These are phyloP conservation scores for Lepeophtheirus salmonis DNA, from an alignment of 1,140 invertebrate genomes.

Conservation along the genomic window DNA sequence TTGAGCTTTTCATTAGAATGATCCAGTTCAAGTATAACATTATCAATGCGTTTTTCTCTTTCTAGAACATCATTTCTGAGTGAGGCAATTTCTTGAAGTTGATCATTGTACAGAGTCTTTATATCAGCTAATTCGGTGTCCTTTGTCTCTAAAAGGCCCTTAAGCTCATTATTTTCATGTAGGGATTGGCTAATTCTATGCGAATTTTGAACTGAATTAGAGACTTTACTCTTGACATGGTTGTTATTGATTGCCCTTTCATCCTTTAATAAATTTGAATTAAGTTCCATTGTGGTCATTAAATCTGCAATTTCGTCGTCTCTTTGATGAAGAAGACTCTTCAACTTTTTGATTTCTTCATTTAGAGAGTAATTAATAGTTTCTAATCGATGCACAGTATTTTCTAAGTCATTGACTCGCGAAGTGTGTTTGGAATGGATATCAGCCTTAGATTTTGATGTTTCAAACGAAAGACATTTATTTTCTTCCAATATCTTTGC, in stretches of 20 bases:
- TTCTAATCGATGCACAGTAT: neutral
- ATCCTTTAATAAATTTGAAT: neutral
- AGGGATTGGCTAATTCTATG: neutral
- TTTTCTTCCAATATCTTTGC: neutral
- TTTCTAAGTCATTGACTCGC: neutral
- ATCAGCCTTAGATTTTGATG: neutral
- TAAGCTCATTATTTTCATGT: neutral
- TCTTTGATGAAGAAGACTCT: neutral
- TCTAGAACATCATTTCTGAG: neutral
- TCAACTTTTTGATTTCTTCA: neutral
- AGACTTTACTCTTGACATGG: neutral
- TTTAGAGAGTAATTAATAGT: neutral
- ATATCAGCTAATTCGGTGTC: neutral
- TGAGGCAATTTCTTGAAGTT: neutral
- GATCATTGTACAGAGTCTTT: neutral
- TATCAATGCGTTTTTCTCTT: neutral
- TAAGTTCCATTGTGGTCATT: neutral
- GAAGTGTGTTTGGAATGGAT: neutral
- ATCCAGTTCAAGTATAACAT: neutral
- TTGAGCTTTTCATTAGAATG: neutral
- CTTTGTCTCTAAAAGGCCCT: neutral
- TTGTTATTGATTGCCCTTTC: too few relatives aligned
- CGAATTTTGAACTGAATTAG: neutral
- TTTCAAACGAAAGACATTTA: neutral
- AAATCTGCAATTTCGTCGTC: neutral